Evolutionary conservation across 2,113 vertebrate genomes (phyloP), one percentile per base, ranked within the genome.

Genomic region (Colius striatus): DNA sequence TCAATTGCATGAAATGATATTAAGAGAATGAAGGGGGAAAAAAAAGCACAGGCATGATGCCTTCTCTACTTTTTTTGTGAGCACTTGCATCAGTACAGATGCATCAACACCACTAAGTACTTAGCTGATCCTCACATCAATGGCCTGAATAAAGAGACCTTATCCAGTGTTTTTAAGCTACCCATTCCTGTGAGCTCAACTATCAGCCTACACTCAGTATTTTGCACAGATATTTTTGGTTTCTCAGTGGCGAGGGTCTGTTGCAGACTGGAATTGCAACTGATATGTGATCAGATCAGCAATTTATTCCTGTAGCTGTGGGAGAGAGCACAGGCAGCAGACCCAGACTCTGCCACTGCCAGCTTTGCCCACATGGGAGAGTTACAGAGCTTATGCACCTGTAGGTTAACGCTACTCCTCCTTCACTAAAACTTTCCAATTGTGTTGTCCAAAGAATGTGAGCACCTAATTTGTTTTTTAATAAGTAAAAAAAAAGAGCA

Each of bases 361-460:
- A 78, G 27, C 55, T 66, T 45, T 65, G 47, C 65, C 16, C 1
- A 0, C 18, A 3, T 2, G 12, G 26, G 38, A 10, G 6, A 12
- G 30, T 25, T 36, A 25, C 15, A 53, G 29, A 32, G 6, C 6
- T 57, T 19, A 5, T 0, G 0, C 10, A 36, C 29, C 11, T 68
- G 34, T 29, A 41, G 18, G 25, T 38, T 67, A 7, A 7, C 1
- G 2, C 16, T 66, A 50, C 14, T 5, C 0, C 0, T 51, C 81
- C 41, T 26, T 70, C 68, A 45, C 13, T n/a, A 60, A 30, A 87
- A 71, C 47, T 41, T 10, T 41, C 38, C 9, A 12, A 41, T 41
- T 41, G 7, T 71, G 11, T 54, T 63, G 43, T 20, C 7, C 41
- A 85, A 79, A 88, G 30, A 73, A 75, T 27, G 21, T 13, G 7